These are phyloP conservation scores for Columba janthina DNA, from an alignment of 2,113 vertebrate genomes.

Conservation along the genomic window DNA sequence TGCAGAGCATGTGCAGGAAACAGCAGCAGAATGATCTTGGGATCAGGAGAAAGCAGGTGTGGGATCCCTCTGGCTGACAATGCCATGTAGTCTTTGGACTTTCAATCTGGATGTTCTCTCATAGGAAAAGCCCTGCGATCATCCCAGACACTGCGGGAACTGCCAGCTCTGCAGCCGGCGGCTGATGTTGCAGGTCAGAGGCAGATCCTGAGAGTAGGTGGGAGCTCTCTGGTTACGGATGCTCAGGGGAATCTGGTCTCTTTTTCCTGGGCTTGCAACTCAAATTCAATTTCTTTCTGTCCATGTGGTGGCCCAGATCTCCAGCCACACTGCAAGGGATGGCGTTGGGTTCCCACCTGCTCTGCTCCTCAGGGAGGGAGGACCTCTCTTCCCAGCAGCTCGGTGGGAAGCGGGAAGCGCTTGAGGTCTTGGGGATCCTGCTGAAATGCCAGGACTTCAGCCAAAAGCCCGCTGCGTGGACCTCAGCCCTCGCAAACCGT, in stretches of 20 bases:
- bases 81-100: not conserved
- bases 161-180: not conserved
- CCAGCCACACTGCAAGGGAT: not conserved
- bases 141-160: not conserved
- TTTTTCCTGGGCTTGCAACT: not conserved
- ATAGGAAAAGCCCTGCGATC: not conserved
- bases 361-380: not conserved
- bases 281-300: accelerated
- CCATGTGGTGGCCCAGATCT: not conserved
- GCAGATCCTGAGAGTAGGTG: not conserved
- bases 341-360: not conserved
- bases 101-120: not conserved
- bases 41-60: not conserved
- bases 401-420: not conserved
- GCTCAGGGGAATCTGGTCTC: not conserved
- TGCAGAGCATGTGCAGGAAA: not conserved
- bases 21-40: not conserved
- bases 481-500: accelerated
- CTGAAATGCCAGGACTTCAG: not conserved
- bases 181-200: not conserved
- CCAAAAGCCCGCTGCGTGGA: accelerated
- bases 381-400: not conserved
- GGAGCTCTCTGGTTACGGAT: not conserved
- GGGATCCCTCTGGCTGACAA: not conserved
- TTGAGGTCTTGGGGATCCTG: not conserved